Evolutionary conservation across 2,797 vertebrate species (phyloP), one percentile per base, ranked within the genome.

Genomic region (Scyliorhinus canicula): DNA sequence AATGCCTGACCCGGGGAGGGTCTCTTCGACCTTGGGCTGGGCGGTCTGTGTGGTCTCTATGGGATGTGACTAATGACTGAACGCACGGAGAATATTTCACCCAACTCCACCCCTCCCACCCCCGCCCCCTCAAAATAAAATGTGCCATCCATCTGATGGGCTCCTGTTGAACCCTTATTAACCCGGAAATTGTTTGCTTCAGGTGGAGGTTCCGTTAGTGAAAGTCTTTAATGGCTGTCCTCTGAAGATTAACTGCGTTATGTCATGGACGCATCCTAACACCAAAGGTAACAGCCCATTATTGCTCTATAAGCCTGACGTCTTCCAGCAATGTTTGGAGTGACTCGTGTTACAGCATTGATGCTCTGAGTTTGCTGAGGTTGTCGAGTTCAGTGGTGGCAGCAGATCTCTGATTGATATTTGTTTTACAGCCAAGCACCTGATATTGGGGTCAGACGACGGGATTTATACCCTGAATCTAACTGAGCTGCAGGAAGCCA

Each of bases 191-290:
- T 35, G 77, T 77, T 21, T 69, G n/a, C 95, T 93, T 44, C 96
- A 99, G 98, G 96, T 97, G 52, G 96, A 96, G n/a, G 71, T 96
- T 50, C 97, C 97, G 95, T 98, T 99, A 44, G 97, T 98, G 95
- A 99, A 98, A 96, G 96, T 99, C 55, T 99, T 99, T 96, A 97
- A 98, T 0, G 98, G 98, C 95, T 98, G 98, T 91, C 98, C 98
- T 40, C 96, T 99, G 31, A 98, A 97, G 95, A 97, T 98, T 95
- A 98, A 98, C 96, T 98, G 97, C 71, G 98, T 98, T 0, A 97
- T 98, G 0, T 96, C 96, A 52, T 99, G 98, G 98, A 98, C 97
- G 2, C 97, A 98, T 95, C 97, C 98, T 14, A 95, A 96, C 1
- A 98, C 97, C 95, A 98, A 98, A 96, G 98, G 98, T 98, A 95